A percentile compares a stretch with the other conserved stretches of the same genome.
phyloP scores from a whole-genome alignment of 1,140 invertebrate species.

The Lepidurus apus region DNA sequence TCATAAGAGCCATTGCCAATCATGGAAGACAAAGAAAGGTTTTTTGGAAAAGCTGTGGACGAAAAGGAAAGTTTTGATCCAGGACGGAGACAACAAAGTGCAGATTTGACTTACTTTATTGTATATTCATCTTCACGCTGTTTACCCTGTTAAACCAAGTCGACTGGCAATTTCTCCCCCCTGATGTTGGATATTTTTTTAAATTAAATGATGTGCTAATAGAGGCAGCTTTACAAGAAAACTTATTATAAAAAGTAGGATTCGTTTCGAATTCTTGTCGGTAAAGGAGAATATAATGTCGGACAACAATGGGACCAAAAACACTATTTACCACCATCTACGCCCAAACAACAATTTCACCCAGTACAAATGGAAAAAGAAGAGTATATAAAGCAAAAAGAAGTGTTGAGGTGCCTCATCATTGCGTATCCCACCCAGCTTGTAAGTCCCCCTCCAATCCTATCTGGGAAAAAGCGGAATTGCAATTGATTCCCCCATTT shows the following conservation, averaged over 20 bases:
- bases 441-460: not conserved
- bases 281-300: not conserved
- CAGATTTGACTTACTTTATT: slow-evolving; percentile 22
- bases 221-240: slow-evolving; percentile 10
- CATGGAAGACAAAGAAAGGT: slow-evolving; percentile 25
- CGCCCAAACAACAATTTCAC: not conserved
- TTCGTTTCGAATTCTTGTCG: not conserved
- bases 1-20: slow-evolving; percentile 36
- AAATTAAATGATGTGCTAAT: not conserved
- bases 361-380: slow-evolving; percentile 7
- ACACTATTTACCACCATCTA: not conserved
- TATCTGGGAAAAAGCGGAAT: not conserved
- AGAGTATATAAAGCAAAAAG: not conserved
- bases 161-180: not conserved
- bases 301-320: slow-evolving; percentile 10
- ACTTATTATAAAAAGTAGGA: no score
- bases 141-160: not conserved
- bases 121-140: not conserved
- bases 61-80: slow-evolving; percentile 23
- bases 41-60: not conserved
- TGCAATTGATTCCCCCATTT: not conserved
- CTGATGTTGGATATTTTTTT: not conserved
- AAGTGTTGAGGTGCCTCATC: slow-evolving; percentile 4
- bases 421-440: not conserved
- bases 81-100: not conserved